These are phyloP conservation scores for Eutrigla gurnardus DNA, from an alignment of 2,797 vertebrate species.

Conservation along the genomic window DNA sequence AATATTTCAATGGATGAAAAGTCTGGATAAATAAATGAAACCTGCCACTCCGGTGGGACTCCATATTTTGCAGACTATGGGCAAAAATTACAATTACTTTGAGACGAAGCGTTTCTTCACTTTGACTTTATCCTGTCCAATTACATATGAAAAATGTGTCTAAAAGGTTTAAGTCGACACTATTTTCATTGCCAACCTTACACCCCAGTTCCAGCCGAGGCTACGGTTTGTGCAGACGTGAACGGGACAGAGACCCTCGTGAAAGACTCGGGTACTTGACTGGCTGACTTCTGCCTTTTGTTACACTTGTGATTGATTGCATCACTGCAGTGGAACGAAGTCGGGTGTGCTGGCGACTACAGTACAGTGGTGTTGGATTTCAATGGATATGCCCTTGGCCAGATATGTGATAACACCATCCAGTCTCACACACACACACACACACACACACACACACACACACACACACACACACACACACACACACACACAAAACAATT, in stretches of 20 bases:
- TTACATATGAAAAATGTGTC: neutral
- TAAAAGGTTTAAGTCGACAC: neutral
- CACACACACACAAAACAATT: neutral
- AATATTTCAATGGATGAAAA: slow-evolving; percentile 29
- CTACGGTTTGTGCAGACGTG: slow-evolving; percentile 3
- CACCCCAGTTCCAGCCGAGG: neutral
- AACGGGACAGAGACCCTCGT: slow-evolving; percentile 15
- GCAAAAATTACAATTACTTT: neutral
- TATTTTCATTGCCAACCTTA: neutral
- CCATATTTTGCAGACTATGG: slow-evolving; percentile 10
- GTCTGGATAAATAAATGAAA: slow-evolving; percentile 32
- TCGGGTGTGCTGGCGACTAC: slow-evolving; percentile 68
- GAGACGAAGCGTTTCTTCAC: neutral
- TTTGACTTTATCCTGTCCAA: neutral
- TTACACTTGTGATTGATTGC: slow-evolving; percentile 77
- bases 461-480: slow-evolving; percentile 10
- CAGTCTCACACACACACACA: slow-evolving; percentile 16
- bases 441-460: slow-evolving; percentile 35
- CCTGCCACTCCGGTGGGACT: neutral
- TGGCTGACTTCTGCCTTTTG: slow-evolving; percentile 50
- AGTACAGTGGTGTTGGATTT: slow-evolving; percentile 73
- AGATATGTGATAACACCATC: slow-evolving; percentile 69
- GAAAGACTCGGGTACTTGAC: slow-evolving; percentile 26
- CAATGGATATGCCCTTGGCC: slow-evolving; percentile 78
- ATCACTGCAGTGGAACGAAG: slow-evolving; percentile 80